A percentile compares a stretch with the other conserved stretches of the same genome.
phyloP scores from a whole-genome alignment of 2,888 invertebrate genomes.

The Ormyrus labotus region DNA sequence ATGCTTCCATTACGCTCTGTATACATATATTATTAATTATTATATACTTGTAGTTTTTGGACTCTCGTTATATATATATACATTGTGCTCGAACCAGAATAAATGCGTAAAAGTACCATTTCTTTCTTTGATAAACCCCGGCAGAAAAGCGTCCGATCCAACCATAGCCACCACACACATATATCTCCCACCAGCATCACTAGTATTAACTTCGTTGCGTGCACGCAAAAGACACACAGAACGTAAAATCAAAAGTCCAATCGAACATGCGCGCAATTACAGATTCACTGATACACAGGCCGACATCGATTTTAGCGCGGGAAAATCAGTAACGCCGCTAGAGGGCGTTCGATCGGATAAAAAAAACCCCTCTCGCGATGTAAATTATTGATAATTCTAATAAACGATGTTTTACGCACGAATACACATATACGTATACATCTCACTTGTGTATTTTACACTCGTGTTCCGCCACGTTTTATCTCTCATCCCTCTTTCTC shows the following conservation, averaged over 20 bases:
- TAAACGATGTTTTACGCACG: conserved; percentile 10
- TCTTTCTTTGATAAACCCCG: conserved; percentile 32
- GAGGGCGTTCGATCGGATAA: too few relatives aligned
- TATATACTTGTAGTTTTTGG: conserved; percentile 28
- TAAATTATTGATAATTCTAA: too few relatives aligned
- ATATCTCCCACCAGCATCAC: conserved; percentile 10
- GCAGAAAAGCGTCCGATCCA: conserved; percentile 30
- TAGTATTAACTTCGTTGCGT: conserved; percentile 44
- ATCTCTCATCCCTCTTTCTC: background rate
- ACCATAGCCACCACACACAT: background rate
- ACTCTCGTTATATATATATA: conserved; percentile 25
- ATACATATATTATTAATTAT: conserved; percentile 17
- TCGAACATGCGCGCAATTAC: background rate
- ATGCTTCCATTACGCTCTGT: conserved; percentile 49
- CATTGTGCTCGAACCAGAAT: conserved; percentile 24
- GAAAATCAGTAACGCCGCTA: too few relatives aligned
- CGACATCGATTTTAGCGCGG: background rate
- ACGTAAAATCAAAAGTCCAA: background rate
- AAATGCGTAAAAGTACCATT: conserved; percentile 3
- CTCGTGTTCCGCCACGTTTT: conserved; percentile 1
- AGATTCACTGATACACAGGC: background rate
- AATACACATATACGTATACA: background rate
- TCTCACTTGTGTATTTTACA: background rate
- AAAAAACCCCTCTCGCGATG: too few relatives aligned
- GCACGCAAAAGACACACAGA: conserved; percentile 32